Evolutionary conservation across 2,888 invertebrate species (phyloP), one percentile per base, ranked within the genome.

Genomic region (Beris morrisii): DNA sequence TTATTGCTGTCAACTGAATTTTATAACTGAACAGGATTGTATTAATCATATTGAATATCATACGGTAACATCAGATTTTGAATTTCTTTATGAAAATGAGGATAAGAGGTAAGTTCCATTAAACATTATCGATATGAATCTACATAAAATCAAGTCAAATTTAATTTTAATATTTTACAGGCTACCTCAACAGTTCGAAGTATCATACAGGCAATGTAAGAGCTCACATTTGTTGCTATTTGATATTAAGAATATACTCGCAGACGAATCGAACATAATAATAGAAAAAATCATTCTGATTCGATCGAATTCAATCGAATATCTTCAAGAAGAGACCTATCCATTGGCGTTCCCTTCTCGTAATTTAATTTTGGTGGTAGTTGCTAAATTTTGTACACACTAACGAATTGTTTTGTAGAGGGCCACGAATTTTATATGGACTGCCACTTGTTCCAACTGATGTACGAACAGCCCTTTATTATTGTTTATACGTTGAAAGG

Each of bases 261-360:
- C 7, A 32, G 7, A 4, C 4, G 7, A 32, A 32, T 32, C 32
- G 32, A 32, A 76, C 67, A 45, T 79, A 53, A 50, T 75, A 4
- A 74, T 79, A 46, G 75, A 77, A 38, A 78, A 77, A 70, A 74
- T 79, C 43, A 75, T 78, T 4, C 74, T 79, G 61, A 75, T 79
- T 28, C 75, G 77, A 70, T 73, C 75, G 4, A 73, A 74, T 9
- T 72, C 74, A 22, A 75, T 78, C 64, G 74, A 73, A 48, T 78
- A 77, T 70, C 73, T 78, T 0, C 70, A 76, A 57, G 74, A 76
- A 54, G 67, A 70, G 3, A 71, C 67, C 0, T 69, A 77, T 43
- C 78, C 79, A 0, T 68, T 74, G 57, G 66, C 69, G n/a, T 65
- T 75, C 31, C 4, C 44, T 28, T 4, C 30, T 38, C 38, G 64